Evolutionary conservation across 2,113 vertebrate species (phyloP).

Genomic region (Tychaedon coryphoeus): DNA sequence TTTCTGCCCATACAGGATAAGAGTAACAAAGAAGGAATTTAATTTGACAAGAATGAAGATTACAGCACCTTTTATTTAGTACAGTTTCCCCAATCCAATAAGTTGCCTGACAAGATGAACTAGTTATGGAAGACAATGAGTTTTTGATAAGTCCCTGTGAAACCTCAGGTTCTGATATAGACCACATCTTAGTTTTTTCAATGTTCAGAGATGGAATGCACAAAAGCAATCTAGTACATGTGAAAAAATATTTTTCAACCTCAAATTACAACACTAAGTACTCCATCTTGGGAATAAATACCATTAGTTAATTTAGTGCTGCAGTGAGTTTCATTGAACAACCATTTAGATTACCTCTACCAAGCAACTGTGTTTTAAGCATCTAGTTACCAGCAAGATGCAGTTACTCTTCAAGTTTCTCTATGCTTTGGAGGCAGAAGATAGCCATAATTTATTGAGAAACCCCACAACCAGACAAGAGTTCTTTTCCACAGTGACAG

Average conservation of each 20-base stretch:
- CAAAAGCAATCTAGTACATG: conserved; percentile 25
- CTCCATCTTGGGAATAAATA: not conserved
- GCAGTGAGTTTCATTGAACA: not conserved
- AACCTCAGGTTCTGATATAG: not conserved
- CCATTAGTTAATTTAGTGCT: not conserved
- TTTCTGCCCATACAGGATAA: not conserved
- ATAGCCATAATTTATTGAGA: conserved; percentile 36
- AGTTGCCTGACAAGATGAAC: conserved; percentile 53
- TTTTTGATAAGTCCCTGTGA: not conserved
- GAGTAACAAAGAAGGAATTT: conserved; percentile 27
- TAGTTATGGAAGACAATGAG: conserved; percentile 56
- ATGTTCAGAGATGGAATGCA: conserved; percentile 10
- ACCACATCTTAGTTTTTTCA: not conserved
- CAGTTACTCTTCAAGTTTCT: conserved; percentile 6
- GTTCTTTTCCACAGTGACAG: not conserved
- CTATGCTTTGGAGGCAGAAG: conserved; percentile 7
- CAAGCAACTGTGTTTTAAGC: not conserved
- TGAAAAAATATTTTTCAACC: not conserved
- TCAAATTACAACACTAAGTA: not conserved
- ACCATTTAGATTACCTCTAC: not conserved
- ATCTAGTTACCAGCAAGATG: not conserved
- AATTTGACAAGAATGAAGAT: conserved; percentile 51
- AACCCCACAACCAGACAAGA: not conserved
- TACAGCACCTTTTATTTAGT: conserved; percentile 69
- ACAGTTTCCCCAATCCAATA: conserved; percentile 22